These are phyloP conservation scores for Pachyramphus minor DNA, from an alignment of 2,113 vertebrate genomes.

Conservation along the genomic window DNA sequence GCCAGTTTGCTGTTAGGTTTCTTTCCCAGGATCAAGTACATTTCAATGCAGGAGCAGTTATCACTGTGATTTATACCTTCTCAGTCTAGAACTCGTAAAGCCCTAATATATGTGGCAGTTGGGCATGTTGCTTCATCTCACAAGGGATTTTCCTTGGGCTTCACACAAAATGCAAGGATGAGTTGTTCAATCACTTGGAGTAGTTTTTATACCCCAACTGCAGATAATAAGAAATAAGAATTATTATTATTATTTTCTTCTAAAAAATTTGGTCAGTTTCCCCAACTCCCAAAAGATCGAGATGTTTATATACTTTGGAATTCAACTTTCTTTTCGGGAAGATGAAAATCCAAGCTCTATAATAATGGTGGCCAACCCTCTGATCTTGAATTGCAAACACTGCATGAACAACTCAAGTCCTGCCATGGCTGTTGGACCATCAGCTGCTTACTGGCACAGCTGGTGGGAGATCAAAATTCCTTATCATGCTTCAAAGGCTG, in stretches of 20 bases:
- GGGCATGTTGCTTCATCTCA: not conserved
- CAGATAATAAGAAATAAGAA: not conserved
- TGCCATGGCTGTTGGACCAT: not conserved
- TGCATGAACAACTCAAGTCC: not conserved
- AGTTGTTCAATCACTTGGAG: not conserved
- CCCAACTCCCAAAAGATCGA: not conserved
- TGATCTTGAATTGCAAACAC: not conserved
- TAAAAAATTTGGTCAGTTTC: not conserved
- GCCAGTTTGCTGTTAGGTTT: not conserved
- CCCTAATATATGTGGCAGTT: not conserved
- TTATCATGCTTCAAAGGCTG: not conserved
- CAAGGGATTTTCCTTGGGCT: not conserved
- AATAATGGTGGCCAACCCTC: not conserved
- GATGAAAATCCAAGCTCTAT: not conserved
- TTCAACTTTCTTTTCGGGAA: not conserved
- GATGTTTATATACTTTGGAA: not conserved
- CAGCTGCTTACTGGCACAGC: not conserved
- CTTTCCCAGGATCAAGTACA: not conserved
- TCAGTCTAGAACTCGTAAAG: not conserved
- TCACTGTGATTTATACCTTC: not conserved
- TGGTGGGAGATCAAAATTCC: not conserved
- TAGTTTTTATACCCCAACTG: not conserved
- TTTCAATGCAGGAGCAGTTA: not conserved
- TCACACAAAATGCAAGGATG: not conserved
- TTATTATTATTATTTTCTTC: not conserved